A percentile compares a stretch with the other conserved stretches of the same genome.
Conservation (phyloP, 2,797 vertebrate species). For the Anomalospiza imberbis region DNA sequence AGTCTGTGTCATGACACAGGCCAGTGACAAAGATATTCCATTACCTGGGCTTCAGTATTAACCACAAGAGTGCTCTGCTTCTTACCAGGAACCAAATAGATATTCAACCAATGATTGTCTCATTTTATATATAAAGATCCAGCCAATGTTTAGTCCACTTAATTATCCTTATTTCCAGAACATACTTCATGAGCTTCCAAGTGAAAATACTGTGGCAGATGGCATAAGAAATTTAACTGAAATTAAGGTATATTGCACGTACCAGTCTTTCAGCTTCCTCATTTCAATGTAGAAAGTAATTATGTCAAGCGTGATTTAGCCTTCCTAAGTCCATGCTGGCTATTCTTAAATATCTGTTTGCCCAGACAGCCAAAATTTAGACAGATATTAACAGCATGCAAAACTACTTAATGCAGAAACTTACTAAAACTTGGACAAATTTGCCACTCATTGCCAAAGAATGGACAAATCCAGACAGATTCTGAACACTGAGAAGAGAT, state of each 20-base stretch:
- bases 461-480: background rate
- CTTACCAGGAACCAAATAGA: background rate
- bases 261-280: background rate
- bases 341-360: background rate
- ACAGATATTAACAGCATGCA: background rate
- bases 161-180: background rate
- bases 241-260: background rate
- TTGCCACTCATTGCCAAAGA: background rate
- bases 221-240: background rate
- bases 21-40: background rate
- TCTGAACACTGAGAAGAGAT: background rate
- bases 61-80: background rate
- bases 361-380: constrained; percentile 14
- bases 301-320: background rate
- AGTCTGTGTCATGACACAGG: background rate
- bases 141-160: background rate
- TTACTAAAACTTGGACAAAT: background rate
- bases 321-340: background rate
- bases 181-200: background rate
- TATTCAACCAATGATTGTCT: background rate
- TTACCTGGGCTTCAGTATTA: background rate
- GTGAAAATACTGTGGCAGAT: constrained; percentile 21
- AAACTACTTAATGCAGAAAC: constrained; percentile 22
- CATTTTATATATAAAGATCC: background rate
- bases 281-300: constrained; percentile 8